phyloP scores from a whole-genome alignment of 2,888 invertebrate genomes.

The Patella caerulea region DNA sequence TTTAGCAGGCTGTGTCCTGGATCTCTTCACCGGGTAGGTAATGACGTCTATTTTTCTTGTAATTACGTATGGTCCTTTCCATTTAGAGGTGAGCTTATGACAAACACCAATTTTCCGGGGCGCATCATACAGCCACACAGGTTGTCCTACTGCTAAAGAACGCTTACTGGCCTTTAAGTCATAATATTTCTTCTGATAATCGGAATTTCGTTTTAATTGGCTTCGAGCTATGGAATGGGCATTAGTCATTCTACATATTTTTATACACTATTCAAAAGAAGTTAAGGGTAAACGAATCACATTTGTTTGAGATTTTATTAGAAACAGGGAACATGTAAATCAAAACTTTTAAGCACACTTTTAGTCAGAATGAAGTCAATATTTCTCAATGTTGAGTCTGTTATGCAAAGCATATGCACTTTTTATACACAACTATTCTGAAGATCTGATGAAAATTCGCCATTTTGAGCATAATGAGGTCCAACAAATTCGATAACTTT shows the following conservation, averaged over 20 bases:
- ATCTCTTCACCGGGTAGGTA: slow-evolving; percentile 31
- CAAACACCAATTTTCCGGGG: slow-evolving; percentile 27
- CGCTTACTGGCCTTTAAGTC: slow-evolving; percentile 22
- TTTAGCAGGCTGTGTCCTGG: slow-evolving; percentile 19
- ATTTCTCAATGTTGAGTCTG: too few relatives aligned
- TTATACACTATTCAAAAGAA: too few relatives aligned
- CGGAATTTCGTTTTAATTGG: background rate
- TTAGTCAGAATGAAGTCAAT: too few relatives aligned
- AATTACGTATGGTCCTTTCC: slow-evolving; percentile 32
- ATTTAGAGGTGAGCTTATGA: slow-evolving; percentile 28
- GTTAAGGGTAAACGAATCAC: too few relatives aligned
- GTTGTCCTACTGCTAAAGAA: slow-evolving; percentile 18
- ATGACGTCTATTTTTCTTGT: slow-evolving; percentile 30
- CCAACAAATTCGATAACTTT: too few relatives aligned
- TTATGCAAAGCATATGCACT: too few relatives aligned
- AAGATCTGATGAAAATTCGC: too few relatives aligned
- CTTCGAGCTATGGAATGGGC: background rate
- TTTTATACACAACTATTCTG: too few relatives aligned
- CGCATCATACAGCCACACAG: slow-evolving; percentile 33
- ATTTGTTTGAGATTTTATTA: too few relatives aligned
- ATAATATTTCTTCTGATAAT: slow-evolving; percentile 24
- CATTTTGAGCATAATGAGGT: too few relatives aligned
- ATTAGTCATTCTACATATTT: background rate
- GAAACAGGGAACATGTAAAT: too few relatives aligned
- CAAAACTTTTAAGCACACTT: too few relatives aligned